Evolutionary conservation across 2,113 vertebrate genomes (phyloP), one percentile per base, ranked within the genome.

Genomic region (Seriola quinqueradiata): DNA sequence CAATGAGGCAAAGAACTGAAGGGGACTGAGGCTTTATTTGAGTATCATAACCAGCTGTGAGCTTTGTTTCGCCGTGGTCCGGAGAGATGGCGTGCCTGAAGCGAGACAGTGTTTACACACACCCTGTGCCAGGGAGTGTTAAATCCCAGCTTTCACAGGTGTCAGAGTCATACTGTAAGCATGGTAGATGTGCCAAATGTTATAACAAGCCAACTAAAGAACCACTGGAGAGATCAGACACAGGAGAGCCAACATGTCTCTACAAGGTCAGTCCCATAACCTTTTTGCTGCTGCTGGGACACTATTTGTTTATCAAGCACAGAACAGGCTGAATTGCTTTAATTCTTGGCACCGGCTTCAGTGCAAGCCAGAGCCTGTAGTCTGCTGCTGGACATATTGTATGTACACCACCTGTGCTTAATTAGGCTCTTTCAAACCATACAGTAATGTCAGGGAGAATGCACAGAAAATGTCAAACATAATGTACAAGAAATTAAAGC

Each of bases 351-450:
- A 81, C 70, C 28, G 14, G 38, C 59, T 75, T 75, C 70, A 54
- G 67, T 83, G 74, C 94, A 93, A 94, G 95, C 85, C 91, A 59
- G 68, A 91, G 87, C 93, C 83, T 92, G 93, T 61, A 73, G 67
- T 46, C 71, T 82, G 81, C 75, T 86, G 72, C 81, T 87, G 89
- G 90, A 92, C 87, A 91, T 81, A 66, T 81, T 85, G 76, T 77
- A 84, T 67, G 28, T 77, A 84, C 82, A 81, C 89, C 89, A 92
- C 81, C 87, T 92, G 87, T 55, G 55, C 77, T 75, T 84, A 23
- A 88, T 88, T 70, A 87, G 55, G 2, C 38, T 77, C 16, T 28
- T 60, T 81, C 34, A 70, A 72, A 70, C 44, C 72, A 69, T 8
- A 59, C 13, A 78, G 50, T 71, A 69, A 50, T 68, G 55, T 63